A percentile compares a stretch with the other conserved stretches of the same genome.
Conservation (phyloP, 2,113 vertebrate species). For the Passer domesticus region DNA sequence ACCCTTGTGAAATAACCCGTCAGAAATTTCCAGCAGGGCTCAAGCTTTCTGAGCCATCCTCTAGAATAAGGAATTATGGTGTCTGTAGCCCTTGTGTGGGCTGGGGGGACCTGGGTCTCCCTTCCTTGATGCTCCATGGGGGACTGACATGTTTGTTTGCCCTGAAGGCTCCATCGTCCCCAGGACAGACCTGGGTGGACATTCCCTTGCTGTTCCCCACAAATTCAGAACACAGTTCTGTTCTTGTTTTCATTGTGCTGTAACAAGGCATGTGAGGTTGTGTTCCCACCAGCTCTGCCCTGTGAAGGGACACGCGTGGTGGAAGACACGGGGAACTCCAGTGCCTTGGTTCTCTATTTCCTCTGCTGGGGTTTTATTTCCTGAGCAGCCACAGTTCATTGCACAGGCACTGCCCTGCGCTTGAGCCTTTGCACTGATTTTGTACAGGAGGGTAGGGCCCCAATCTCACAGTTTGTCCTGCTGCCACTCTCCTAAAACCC, state of each 20-base stretch:
- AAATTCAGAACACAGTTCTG: not conserved
- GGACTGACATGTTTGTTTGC: not conserved
- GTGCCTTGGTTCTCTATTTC: not conserved
- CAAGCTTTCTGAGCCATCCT: not conserved
- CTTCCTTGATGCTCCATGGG: not conserved
- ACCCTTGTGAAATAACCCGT: not conserved
- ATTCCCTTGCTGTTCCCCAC: not conserved
- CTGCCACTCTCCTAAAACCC: not conserved
- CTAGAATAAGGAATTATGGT: not conserved
- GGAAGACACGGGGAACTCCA: not conserved
- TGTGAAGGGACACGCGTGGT: fast-evolving
- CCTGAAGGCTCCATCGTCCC: not conserved
- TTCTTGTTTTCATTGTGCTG: not conserved
- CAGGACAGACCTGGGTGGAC: not conserved
- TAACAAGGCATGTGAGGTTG: not conserved
- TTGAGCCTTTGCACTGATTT: not conserved
- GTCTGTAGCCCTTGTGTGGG: not conserved
- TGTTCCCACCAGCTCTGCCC: not conserved
- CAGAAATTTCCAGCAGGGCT: not conserved
- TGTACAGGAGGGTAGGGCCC: fast-evolving
- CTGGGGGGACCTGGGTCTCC: not conserved
- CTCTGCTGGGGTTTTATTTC: not conserved
- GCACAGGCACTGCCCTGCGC: fast-evolving
- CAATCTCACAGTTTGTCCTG: not conserved
- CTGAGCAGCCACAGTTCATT: not conserved